Base-by-base conservation (phyloP, 1,140 invertebrate genomes). In the Chelonus insularis region DNA sequence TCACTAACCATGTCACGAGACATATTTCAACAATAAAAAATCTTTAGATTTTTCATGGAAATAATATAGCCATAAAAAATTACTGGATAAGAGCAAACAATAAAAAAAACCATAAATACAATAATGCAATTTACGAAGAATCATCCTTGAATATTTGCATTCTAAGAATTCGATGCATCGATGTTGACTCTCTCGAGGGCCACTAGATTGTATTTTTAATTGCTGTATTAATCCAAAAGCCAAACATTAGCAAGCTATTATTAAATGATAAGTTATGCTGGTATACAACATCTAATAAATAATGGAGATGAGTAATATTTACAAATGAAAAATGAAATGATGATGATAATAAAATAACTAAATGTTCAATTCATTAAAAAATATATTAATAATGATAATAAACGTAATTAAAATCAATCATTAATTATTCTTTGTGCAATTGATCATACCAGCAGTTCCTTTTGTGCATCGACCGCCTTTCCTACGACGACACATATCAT, bases 401-500 rank as follows among this genome's bases (percentile, higher is more conserved):
- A n/a, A n/a, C n/a, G n/a, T n/a, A n/a, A n/a, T n/a, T n/a, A n/a
- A n/a, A n/a, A n/a, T n/a, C n/a, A n/a, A n/a, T n/a, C n/a, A n/a
- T n/a, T n/a, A n/a, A n/a, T n/a, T 78, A 69, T 78, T 79, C 76
- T 68, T 73, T 76, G 74, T 79, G 60, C n/a, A 79, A 77, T 76
- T 77, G 78, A 81, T 74, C 80, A 88, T 95, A 96, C 93, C 93
- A 85, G 93, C 93, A 83, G 93, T 96, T 89, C 93, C 93, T 87
- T 94, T 94, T 82, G 93, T 95, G 86, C 93, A 96, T 84, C 92
- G 89, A 81, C 93, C 93, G 84, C 92, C 93, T 87, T 94, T 95
- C 81, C 93, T 87, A 84, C 93, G 88, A 78, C 93, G 90, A 87
- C 93, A 95, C 92, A 95, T 94, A 89, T 95, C 93, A 86, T 94